A percentile compares a stretch with the other conserved stretches of the same genome.
Evolutionary conservation across 2,113 vertebrate species (phyloP).

Genomic region (Eretmochelys imbricata): DNA sequence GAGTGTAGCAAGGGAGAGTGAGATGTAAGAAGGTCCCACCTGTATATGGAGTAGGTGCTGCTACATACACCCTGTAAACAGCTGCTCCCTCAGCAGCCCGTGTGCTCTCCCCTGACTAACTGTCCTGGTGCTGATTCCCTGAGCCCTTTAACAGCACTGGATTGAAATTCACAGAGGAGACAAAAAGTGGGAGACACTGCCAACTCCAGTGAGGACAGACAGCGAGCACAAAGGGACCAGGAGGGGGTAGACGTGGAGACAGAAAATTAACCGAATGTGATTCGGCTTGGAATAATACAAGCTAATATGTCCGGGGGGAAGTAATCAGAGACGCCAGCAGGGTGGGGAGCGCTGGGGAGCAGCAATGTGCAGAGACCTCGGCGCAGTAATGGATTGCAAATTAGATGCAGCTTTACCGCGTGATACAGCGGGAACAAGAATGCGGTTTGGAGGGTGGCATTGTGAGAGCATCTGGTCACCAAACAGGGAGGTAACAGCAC

Average conservation of each 20-base stretch:
- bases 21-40: neutral
- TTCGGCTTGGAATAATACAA: neutral
- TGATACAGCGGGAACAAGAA: neutral
- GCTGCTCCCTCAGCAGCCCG: neutral
- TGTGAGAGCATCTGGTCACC: neutral
- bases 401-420: neutral
- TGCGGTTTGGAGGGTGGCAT: neutral
- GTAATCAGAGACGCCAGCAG: neutral
- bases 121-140: neutral
- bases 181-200: neutral
- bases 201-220: fast-evolving
- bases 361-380: neutral
- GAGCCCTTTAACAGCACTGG: neutral
- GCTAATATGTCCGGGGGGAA: neutral
- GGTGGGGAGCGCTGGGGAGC: fast-evolving
- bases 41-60: neutral
- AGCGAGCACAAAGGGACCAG: neutral
- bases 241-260: neutral
- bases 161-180: neutral
- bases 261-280: neutral
- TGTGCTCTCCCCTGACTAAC: neutral
- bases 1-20: neutral
- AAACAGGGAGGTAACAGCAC: neutral
- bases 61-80: neutral
- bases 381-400: neutral